These are phyloP conservation scores for Eristalis arbustorum DNA, from an alignment of 2,888 invertebrate species.

Conservation along the genomic window DNA sequence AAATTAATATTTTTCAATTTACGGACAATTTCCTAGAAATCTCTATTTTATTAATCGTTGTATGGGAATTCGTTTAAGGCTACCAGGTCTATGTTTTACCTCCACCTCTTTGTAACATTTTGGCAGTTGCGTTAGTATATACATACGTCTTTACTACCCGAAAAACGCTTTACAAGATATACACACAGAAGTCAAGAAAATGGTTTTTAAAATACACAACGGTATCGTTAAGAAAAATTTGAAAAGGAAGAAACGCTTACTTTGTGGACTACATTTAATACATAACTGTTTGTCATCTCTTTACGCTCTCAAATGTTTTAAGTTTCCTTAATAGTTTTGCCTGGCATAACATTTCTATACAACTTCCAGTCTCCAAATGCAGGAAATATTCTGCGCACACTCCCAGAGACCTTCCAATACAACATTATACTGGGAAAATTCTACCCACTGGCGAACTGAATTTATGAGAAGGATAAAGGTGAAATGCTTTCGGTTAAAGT, in stretches of 20 bases:
- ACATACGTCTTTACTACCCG: too few relatives aligned
- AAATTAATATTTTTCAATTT: too few relatives aligned
- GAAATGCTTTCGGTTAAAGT: slow-evolving; percentile 34
- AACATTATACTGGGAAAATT: slow-evolving; percentile 50
- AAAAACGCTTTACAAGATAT: too few relatives aligned
- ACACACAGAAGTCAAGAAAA: too few relatives aligned
- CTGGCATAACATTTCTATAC: not conserved
- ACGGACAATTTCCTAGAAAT: too few relatives aligned
- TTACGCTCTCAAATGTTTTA: not conserved
- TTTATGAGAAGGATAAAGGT: slow-evolving; percentile 28
- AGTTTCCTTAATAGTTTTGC: not conserved
- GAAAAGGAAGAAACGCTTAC: not conserved
- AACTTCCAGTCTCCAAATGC: slow-evolving; percentile 57
- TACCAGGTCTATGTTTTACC: too few relatives aligned
- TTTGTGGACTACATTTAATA: not conserved
- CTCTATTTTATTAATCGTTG: too few relatives aligned
- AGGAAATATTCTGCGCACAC: slow-evolving; percentile 43
- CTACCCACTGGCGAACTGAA: not conserved
- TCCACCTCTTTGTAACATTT: too few relatives aligned
- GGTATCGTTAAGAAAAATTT: not conserved
- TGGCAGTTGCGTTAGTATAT: too few relatives aligned
- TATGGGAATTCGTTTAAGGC: too few relatives aligned
- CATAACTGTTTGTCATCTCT: not conserved
- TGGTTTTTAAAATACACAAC: too few relatives aligned
- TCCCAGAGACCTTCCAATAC: not conserved